Evolutionary conservation across 2,888 invertebrate species (phyloP), one percentile per base, ranked within the genome.

Genomic region (Sussaba pulchella): DNA sequence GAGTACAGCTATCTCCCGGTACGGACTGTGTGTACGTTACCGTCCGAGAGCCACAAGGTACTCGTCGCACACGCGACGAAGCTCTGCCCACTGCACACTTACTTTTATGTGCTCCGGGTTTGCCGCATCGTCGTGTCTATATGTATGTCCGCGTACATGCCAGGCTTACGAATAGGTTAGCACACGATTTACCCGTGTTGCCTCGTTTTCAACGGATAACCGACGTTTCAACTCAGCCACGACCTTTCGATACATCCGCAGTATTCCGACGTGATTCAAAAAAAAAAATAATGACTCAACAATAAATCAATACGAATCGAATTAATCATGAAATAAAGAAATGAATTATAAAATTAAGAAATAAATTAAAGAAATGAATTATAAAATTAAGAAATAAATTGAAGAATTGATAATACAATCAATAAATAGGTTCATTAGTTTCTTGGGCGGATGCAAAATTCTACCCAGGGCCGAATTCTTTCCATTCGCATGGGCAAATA

Each of bases 51-150:
- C 4, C 21, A 24, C 43, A 59, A 36, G 14, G 64, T 57, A 50
- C 21, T 57, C 39, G 78, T 61, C 21, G 61, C n/a, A n/a, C 78
- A 73, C 72, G 67, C 78, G 72, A 78, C 61, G 61, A 63, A n/a
- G n/a, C 72, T 39, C 61, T 67, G 72, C n/a, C n/a, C 67, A 71
- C 52, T 57, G 54, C 47, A 66, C 78, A 73, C 67, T 61, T 63
- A 41, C 50, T n/a, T n/a, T n/a, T 14, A 17, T 4, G 24, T 24
- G 12, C 9, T 17, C 1, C 8, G 67, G 31, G 43, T 72, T 72
- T 69, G 72, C 64, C 72, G 67, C 52, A 78, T 72, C 52, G 72
- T 45, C 26, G 47, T 24, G 54, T 43, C 41, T 57, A 47, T 63
- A 39, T 66, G n/a, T n/a, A n/a, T n/a, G n/a, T n/a, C n/a, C n/a